phyloP scores from a whole-genome alignment of 2,113 vertebrate species.

The Sebastes schlegelii region DNA sequence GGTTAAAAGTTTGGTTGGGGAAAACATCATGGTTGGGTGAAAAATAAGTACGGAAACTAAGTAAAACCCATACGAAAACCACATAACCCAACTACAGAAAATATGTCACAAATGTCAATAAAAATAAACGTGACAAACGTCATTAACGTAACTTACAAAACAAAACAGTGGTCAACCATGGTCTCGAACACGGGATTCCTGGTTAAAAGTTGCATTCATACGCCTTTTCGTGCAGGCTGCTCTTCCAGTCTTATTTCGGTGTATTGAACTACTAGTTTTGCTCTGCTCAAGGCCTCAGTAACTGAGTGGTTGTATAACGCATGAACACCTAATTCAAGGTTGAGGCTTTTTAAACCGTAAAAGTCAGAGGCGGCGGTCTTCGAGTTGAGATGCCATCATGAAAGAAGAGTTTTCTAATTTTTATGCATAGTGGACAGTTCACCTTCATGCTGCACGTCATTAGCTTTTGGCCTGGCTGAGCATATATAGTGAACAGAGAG shows the following conservation, averaged over 20 bases:
- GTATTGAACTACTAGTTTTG: background rate
- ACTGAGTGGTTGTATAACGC: constrained; percentile 6
- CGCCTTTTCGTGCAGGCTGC: too few relatives aligned
- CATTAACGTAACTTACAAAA: too few relatives aligned
- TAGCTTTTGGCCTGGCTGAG: background rate
- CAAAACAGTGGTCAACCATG: too few relatives aligned
- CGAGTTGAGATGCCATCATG: background rate
- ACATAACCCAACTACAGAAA: too few relatives aligned
- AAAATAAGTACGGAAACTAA: too few relatives aligned
- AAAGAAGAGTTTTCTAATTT: constrained; percentile 20
- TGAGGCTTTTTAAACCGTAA: constrained; percentile 1
- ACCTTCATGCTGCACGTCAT: constrained; percentile 5
- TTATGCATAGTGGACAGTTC: constrained; percentile 13
- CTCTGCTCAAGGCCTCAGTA: constrained; percentile 5
- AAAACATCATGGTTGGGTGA: too few relatives aligned
- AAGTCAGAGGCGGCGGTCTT: constrained; percentile 8
- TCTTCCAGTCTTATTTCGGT: background rate
- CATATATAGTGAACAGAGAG: background rate
- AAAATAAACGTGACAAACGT: too few relatives aligned
- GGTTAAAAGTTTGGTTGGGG: too few relatives aligned
- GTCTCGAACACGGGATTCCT: too few relatives aligned
- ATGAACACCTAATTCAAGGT: constrained; percentile 11
- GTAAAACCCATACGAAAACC: too few relatives aligned
- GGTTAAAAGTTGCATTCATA: too few relatives aligned
- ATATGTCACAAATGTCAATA: too few relatives aligned